Base-by-base conservation (phyloP, 2,888 invertebrate species). In the Drosophila meridionalis region DNA sequence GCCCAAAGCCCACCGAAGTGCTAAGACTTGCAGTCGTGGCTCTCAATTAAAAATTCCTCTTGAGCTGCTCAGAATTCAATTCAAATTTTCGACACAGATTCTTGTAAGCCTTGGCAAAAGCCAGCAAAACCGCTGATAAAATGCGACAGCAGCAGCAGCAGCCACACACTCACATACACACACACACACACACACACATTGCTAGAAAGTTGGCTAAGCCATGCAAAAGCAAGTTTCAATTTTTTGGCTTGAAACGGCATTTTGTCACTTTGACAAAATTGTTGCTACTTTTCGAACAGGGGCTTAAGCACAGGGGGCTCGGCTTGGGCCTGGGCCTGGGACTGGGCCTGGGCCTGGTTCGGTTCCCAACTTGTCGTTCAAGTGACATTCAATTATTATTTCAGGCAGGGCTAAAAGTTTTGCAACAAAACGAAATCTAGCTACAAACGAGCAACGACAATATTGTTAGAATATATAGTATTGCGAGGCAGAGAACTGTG, bases 341-440 rank as follows among this genome's bases (percentile, higher is more conserved):
- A 5, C 28, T 48, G n/a, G 48, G n/a, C n/a, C 28, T 48, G n/a
- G 48, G n/a, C n/a, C 38, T 56, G 45, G 59, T 50, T 30, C n/a
- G 34, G 20, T 20, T 57, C 45, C 60, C 73, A 85, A 88, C 78
- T 89, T 90, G 90, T 86, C 90, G 87, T 87, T 87, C 87, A 87
- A 87, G 89, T 87, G 87, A 88, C 87, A 87, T 87, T 87, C 87
- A 87, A 87, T 87, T 87, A 87, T 90, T 87, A 87, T 90, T 87
- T 90, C 90, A 87, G 90, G 66, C 87, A 78, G 73, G 67, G 78
- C 73, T 67, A 72, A 89, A 85, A 87, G 58, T 87, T 85, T 87
- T 59, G 69, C 81, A 77, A 71, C 69, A 58, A 58, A 58, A 57
- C 57, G 57, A 73, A 64, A 69, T 66, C 74, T 60, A 55, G 66